Percentiles rank a stretch among this genome's conserved stretches.
Conservation (phyloP, 2,113 vertebrate species). For the Conger conger region DNA sequence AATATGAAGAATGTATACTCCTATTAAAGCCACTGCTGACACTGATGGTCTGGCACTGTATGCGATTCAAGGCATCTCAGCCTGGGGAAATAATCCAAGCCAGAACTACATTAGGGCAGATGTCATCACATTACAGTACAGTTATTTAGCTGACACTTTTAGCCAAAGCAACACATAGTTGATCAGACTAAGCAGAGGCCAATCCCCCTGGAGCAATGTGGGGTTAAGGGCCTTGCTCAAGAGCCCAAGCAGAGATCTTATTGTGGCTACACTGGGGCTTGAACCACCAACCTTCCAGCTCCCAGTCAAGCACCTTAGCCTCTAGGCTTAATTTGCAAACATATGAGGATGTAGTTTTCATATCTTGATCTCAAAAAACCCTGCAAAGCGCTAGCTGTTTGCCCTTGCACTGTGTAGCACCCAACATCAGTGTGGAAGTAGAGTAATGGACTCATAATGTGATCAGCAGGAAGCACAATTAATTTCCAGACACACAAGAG, state of each 20-base stretch:
- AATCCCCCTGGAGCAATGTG: too few species aligned
- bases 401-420: constrained; percentile 5
- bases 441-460: constrained; percentile 16
- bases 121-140: neutral
- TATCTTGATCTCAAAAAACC: constrained; percentile 7
- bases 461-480: constrained; percentile 37
- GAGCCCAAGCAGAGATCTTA: too few species aligned
- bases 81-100: neutral
- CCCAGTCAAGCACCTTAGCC: too few species aligned
- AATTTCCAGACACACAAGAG: constrained; percentile 35
- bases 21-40: neutral
- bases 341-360: neutral
- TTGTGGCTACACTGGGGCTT: too few species aligned
- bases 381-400: neutral
- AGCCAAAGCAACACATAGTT: too few species aligned
- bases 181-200: too few species aligned
- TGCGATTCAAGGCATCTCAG: neutral
- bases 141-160: too few species aligned
- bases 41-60: neutral
- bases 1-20: neutral
- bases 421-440: neutral
- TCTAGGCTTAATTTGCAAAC: too few species aligned
- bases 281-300: too few species aligned
- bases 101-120: neutral
- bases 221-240: too few species aligned